These are phyloP conservation scores for Eristalis pertinax DNA, from an alignment of 2,888 invertebrate species.

Conservation along the genomic window DNA sequence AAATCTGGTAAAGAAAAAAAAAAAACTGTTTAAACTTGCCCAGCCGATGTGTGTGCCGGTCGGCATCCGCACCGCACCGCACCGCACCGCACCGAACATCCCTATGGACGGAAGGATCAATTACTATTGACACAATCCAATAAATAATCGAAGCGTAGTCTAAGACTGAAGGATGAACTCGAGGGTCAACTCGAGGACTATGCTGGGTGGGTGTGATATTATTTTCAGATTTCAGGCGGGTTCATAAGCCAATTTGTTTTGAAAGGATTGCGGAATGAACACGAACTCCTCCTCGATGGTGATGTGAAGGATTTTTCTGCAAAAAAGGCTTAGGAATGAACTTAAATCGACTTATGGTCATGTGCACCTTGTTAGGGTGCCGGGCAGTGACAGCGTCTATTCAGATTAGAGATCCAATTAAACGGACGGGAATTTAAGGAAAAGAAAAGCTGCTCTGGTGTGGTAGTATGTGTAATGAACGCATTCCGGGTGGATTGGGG, in stretches of 20 bases:
- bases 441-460: background rate
- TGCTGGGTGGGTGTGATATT: slow-evolving; percentile 3
- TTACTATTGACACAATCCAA: slow-evolving; percentile 69
- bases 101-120: slow-evolving; percentile 50
- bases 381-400: background rate
- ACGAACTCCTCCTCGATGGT: background rate
- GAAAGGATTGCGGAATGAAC: background rate
- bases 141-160: slow-evolving; percentile 52
- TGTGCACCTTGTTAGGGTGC: background rate
- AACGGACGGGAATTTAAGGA: background rate
- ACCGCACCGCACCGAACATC: background rate
- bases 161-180: slow-evolving; percentile 17
- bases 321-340: background rate
- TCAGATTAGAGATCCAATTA: background rate
- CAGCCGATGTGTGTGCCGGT: background rate
- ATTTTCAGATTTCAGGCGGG: slow-evolving; percentile 32
- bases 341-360: background rate
- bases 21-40: slow-evolving; percentile 61
- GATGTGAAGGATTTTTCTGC: background rate
- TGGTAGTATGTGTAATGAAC: background rate
- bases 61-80: background rate
- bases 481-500: background rate
- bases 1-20: slow-evolving; percentile 63
- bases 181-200: slow-evolving; percentile 1
- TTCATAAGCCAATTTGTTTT: slow-evolving; percentile 32